Evolutionary conservation across 1,140 invertebrate genomes (phyloP), one percentile per base, ranked within the genome.

Genomic region (Drosophila subpulchrella): DNA sequence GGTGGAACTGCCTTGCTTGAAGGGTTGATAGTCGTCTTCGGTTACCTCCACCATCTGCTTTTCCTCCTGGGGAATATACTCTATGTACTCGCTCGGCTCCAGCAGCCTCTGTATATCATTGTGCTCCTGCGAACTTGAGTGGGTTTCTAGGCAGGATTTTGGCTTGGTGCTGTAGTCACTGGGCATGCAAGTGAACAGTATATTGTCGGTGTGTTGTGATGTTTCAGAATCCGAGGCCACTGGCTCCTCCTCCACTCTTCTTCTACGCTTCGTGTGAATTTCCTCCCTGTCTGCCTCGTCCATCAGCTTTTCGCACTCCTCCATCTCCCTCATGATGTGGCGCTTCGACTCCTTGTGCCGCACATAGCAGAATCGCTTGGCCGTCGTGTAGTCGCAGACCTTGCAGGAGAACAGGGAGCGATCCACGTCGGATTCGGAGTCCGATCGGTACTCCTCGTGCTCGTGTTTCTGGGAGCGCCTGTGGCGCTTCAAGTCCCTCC

Each of bases 381-480:
- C 72, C 0, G 73, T 76, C 7, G 20, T 76, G 42, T 76, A 76
- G 7, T 20, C 24, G 17, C 73, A 76, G 3, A 46, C n/a, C 2
- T 32, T 17, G 7, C 73, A 76, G 2, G 27, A 36, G 42, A 44
- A 76, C 8, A 56, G 46, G 0, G 61, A n/a, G 12, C 61, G 12
- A 7, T 67, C 59, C 2, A 76, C 12, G 11, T 76, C 73, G 7
- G 73, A 58, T 0, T 67, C 73, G 2, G 73, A 76, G 10, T 76
- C 73, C 5, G 61, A 47, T 15, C 30, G 20, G 12, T 27, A 24
- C 12, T 41, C 17, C 32, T 36, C 15, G 15, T 34, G 11, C 24
- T 36, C 7, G 32, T 76, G 73, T 7, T 76, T 76, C 13, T 15
- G 17, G 0, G 73, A 58, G 6, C 62, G 73, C 7, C 42, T 41